phyloP scores from a whole-genome alignment of 2,113 vertebrate genomes.

The Orientallactaga bullata region DNA sequence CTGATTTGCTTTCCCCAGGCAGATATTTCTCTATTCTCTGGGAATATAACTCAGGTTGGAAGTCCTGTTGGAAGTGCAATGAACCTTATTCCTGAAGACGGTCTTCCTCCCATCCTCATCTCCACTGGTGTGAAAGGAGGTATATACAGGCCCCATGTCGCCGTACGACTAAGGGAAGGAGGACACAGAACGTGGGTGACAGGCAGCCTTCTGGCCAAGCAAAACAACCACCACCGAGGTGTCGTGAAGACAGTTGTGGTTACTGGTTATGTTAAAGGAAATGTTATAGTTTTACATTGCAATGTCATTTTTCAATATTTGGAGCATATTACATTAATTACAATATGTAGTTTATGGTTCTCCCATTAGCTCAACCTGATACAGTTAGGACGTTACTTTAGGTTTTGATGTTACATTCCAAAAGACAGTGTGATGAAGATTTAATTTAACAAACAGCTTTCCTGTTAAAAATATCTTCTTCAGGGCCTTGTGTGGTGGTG shows the following conservation, averaged over 20 bases:
- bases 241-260: not conserved
- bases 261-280: not conserved
- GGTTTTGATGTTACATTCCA: conserved; percentile 31
- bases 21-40: conserved; percentile 88
- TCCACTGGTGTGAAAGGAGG: conserved; percentile 99
- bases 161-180: conserved; percentile 36
- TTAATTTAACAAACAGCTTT: conserved; percentile 31
- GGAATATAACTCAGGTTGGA: conserved; percentile 92
- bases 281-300: conserved; percentile 1
- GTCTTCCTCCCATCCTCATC: conserved; percentile 99
- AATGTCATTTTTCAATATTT: conserved; percentile 45
- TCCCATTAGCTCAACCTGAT: not conserved
- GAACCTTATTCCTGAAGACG: conserved; percentile 98
- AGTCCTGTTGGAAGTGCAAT: conserved; percentile 97
- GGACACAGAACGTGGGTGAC: not conserved
- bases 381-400: conserved; percentile 29
- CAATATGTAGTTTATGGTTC: conserved; percentile 41
- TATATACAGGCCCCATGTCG: conserved; percentile 74
- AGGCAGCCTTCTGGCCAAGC: not conserved
- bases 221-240: not conserved
- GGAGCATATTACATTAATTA: conserved; percentile 20
- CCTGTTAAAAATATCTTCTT: conserved; percentile 39
- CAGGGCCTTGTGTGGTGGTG: too few relatives aligned
- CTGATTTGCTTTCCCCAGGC: conserved; percentile 85
- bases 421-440: conserved; percentile 2